These are phyloP conservation scores for Schrankia costaestrigalis DNA, from an alignment of 2,888 invertebrate genomes.

Conservation along the genomic window DNA sequence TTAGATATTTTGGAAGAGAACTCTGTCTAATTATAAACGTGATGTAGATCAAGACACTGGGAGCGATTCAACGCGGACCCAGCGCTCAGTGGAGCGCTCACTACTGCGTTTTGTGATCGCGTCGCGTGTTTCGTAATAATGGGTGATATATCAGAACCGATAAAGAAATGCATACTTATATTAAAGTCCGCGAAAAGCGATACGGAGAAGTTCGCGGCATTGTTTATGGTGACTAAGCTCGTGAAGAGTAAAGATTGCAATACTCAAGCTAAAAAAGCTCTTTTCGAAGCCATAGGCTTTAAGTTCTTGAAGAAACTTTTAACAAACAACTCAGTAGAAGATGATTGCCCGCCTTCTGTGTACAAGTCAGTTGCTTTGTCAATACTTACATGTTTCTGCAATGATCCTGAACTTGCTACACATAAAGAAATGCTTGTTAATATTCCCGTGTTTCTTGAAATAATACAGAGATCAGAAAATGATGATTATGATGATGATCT, in stretches of 20 bases:
- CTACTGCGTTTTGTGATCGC: conserved; percentile 68
- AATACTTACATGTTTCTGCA: conserved; percentile 92
- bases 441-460: conserved; percentile 90
- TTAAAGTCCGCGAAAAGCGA: conserved; percentile 90
- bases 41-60: conserved; percentile 71
- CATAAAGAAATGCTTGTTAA: conserved; percentile 92
- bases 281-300: conserved; percentile 95
- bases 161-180: conserved; percentile 91
- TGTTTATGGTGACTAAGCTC: conserved; percentile 95
- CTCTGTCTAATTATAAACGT: conserved; percentile 77
- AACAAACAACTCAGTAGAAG: conserved; percentile 87
- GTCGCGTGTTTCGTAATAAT: conserved; percentile 65
- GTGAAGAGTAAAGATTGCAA: conserved; percentile 91
- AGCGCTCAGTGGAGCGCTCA: conserved; percentile 72
- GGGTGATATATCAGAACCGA: conserved; percentile 87
- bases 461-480: conserved; percentile 91
- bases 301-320: conserved; percentile 91
- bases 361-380: conserved; percentile 95
- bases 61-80: conserved; percentile 60
- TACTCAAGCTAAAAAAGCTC: conserved; percentile 86
- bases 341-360: conserved; percentile 93
- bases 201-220: conserved; percentile 94
- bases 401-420: conserved; percentile 88
- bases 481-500: conserved; percentile 92
- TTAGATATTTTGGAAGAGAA: conserved; percentile 81